Conservation (phyloP, 2,113 vertebrate species). For the Stomatorhinus ivindoensis region DNA sequence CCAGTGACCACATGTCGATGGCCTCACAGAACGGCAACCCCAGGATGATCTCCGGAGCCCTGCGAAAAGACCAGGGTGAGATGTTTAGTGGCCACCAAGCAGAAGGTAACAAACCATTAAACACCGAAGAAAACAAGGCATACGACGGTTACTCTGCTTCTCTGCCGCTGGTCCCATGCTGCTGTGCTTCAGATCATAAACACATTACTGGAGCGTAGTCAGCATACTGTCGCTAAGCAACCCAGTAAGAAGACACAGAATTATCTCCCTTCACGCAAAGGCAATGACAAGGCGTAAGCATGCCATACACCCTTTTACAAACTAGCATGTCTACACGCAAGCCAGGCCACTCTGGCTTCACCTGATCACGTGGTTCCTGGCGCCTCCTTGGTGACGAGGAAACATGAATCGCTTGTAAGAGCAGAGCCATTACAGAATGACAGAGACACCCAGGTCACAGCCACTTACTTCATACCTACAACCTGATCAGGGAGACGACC, state of each 20-base stretch:
- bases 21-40: constrained; percentile 99
- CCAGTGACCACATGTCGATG: constrained; percentile 99
- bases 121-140: not conserved
- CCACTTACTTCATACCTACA: not conserved
- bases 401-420: not conserved
- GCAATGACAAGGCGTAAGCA: not conserved
- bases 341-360: not conserved
- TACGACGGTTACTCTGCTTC: not conserved
- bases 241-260: not conserved
- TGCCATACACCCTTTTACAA: not conserved
- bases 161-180: not conserved
- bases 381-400: not conserved
- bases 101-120: not conserved
- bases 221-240: not conserved
- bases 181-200: not conserved
- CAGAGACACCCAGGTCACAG: not conserved
- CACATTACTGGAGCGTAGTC: not conserved
- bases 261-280: not conserved
- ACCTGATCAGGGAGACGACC: not conserved
- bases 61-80: constrained; percentile 48
- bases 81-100: not conserved
- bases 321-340: not conserved
- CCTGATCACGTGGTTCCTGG: not conserved
- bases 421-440: not conserved
- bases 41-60: constrained; percentile 99